Evolutionary conservation across 2,797 vertebrate genomes (phyloP).

Genomic region (Sarcophilus harrisii): DNA sequence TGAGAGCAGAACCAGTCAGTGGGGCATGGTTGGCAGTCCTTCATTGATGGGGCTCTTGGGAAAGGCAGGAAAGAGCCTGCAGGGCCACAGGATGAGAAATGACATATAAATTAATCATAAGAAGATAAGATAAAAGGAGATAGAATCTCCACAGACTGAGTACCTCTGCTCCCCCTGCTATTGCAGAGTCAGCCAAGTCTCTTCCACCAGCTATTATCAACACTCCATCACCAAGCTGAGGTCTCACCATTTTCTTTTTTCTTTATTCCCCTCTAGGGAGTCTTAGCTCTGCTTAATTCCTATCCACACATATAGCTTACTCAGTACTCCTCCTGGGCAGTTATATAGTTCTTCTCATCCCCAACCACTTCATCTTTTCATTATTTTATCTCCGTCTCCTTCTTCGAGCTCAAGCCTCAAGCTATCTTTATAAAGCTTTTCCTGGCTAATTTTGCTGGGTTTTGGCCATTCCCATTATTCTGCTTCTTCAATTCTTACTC

Average conservation of each 20-base stretch:
- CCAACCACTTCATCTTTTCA: not conserved
- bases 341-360: not conserved
- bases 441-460: not conserved
- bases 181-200: not conserved
- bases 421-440: not conserved
- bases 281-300: not conserved
- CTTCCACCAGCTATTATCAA: not conserved
- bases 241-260: not conserved
- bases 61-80: constrained; percentile 88
- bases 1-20: constrained; percentile 83
- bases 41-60: constrained; percentile 81
- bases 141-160: not conserved
- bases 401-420: not conserved
- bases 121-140: not conserved
- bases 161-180: not conserved
- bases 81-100: not conserved
- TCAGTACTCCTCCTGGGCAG: not conserved
- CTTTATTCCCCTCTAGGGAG: not conserved
- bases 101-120: not conserved
- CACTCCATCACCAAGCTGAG: not conserved
- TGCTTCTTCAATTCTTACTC: not conserved
- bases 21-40: constrained; percentile 82
- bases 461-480: not conserved
- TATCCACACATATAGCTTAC: not conserved
- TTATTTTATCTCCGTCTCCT: not conserved